phyloP scores from a whole-genome alignment of 1,140 invertebrate species.

The Papilio xuthus region DNA sequence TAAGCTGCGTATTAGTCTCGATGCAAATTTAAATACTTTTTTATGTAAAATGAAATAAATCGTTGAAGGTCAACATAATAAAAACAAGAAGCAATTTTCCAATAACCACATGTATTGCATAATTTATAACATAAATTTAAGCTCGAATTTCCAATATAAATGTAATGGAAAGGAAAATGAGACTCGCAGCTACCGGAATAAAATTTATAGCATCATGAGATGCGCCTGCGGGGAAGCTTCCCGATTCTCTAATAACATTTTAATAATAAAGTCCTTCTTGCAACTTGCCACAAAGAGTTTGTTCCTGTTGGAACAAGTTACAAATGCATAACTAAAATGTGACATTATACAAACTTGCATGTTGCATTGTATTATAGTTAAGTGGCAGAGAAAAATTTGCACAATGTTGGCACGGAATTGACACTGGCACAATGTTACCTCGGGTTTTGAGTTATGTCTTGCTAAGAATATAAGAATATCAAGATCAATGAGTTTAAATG shows the following conservation, averaged over 20 bases:
- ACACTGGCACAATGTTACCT: background rate
- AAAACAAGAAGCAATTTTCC: background rate
- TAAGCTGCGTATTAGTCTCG: background rate
- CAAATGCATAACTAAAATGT: background rate
- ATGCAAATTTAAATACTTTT: no score
- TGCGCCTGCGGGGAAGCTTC: slow-evolving; percentile 35
- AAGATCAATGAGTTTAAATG: no score
- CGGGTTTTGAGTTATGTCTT: no score
- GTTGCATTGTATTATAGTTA: background rate
- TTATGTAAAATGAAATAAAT: no score
- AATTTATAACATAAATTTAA: background rate
- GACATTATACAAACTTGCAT: background rate
- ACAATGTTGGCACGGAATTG: background rate
- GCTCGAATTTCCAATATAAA: slow-evolving; percentile 5
- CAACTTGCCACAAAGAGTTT: slow-evolving; percentile 49
- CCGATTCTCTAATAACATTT: slow-evolving; percentile 66
- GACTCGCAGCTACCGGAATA: background rate
- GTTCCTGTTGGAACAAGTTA: slow-evolving; percentile 41
- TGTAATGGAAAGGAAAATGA: background rate
- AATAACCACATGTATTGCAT: background rate
- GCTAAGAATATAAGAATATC: no score
- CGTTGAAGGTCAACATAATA: background rate
- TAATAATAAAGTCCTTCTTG: slow-evolving; percentile 67
- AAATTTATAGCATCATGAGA: slow-evolving; percentile 8
- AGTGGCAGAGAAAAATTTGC: background rate